Base-by-base conservation (phyloP, 2,113 vertebrate species). In the Cacatua alba region DNA sequence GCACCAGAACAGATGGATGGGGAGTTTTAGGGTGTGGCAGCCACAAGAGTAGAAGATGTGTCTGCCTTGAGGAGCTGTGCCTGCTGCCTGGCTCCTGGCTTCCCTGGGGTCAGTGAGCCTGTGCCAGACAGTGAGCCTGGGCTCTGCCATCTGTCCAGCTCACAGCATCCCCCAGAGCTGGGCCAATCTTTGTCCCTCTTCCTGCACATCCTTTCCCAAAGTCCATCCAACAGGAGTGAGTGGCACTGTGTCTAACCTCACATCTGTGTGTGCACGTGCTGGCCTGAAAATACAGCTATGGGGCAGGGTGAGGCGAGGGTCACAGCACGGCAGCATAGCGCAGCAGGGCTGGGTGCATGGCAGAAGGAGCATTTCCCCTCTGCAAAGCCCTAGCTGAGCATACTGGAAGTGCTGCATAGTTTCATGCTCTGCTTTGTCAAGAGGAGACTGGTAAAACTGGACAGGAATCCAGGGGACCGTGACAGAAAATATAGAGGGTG, bases 221-320 rank as follows among this genome's bases (percentile, higher is more conserved):
- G 67, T 17, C 35, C 41, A 26, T 57, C 19, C 75, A 25, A 31
- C 26, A 33, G 35, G 28, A 78, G 17, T 10, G 21, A 57, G 49
- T 6, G 35, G n/a, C 49, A 41, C 19, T 3, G 4, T 31, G 41
- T 71, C 24, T 33, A 49, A 2, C 51, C 64, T 89, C 12, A 3
- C 21, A 11, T 28, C 37, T 13, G n/a, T 16, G n/a, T 29, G 37
- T 76, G 57, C 29, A 31, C 0, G 0, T 1, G 1, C 13, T 16
- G 23, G 37, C 41, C 60, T 46, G 49, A 48, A 74, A 80, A 80
- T 10, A 19, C 18, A 8, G 44, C 2, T 2, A 14, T 8, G n/a
- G 17, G 46, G 63, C 59, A 68, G 76, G 52, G 41, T 26, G 15
- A 78, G 41, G 70, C 0, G 1, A 41, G 37, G 55, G 70, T 35